phyloP scores from a whole-genome alignment of 2,113 vertebrate genomes.

The Geococcyx californianus region DNA sequence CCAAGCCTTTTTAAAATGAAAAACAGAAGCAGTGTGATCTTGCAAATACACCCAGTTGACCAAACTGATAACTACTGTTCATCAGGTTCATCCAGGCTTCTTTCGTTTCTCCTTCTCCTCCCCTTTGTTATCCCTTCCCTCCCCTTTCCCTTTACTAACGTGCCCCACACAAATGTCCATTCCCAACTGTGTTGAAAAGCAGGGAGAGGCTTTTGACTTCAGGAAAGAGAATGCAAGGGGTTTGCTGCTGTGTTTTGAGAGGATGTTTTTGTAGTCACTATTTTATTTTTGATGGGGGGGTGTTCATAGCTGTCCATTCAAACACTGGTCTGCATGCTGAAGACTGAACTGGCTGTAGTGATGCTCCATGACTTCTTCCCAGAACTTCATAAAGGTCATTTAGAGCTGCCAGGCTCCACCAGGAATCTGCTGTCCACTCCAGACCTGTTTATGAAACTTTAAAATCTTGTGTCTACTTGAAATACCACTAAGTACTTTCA shows the following conservation, averaged over 20 bases:
- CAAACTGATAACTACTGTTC: neutral
- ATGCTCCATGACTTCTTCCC: neutral
- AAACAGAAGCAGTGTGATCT: neutral
- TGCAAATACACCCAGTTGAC: neutral
- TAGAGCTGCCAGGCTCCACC: neutral
- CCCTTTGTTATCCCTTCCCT: neutral
- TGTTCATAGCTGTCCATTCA: neutral
- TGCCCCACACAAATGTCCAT: neutral
- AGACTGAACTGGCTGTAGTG: neutral
- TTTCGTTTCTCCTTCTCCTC: neutral
- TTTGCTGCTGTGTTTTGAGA: neutral
- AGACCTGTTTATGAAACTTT: neutral
- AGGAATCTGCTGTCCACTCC: neutral
- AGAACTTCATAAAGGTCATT: neutral
- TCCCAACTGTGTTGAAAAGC: neutral
- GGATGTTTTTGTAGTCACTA: neutral
- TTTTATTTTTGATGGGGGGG: neutral
- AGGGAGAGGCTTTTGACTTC: neutral
- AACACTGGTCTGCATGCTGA: neutral
- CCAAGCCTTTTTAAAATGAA: neutral
- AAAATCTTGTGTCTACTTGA: neutral
- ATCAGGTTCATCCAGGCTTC: neutral
- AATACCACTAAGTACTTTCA: neutral
- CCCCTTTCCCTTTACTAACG: neutral
- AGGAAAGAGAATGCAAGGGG: neutral